These are phyloP conservation scores for Vidua macroura DNA, from an alignment of 2,113 vertebrate genomes.

Conservation along the genomic window DNA sequence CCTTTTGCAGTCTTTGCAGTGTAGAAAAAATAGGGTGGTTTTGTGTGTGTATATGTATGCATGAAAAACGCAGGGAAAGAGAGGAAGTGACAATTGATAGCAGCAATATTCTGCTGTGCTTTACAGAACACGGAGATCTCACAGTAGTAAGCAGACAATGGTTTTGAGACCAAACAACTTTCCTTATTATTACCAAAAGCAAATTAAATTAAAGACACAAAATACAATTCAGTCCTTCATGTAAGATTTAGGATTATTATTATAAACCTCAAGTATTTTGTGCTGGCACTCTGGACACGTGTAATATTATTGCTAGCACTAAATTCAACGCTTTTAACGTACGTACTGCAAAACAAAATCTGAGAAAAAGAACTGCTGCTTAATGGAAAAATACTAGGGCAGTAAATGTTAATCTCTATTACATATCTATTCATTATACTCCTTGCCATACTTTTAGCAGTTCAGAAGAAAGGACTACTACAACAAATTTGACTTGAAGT, in stretches of 20 bases:
- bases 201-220: not conserved
- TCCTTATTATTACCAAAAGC: not conserved
- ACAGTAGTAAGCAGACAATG: not conserved
- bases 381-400: not conserved
- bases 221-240: not conserved
- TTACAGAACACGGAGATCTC: not conserved
- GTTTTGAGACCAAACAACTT: not conserved
- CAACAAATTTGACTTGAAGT: not conserved
- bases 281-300: not conserved
- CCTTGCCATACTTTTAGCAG: not conserved
- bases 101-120: not conserved
- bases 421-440: not conserved
- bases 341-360: not conserved
- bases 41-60: not conserved
- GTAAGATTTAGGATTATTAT: not conserved
- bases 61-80: rapidly evolving
- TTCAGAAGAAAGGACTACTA: not conserved
- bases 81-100: not conserved
- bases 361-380: not conserved
- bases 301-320: not conserved
- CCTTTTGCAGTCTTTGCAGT: not conserved
- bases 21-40: not conserved
- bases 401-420: not conserved
- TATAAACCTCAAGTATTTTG: not conserved
- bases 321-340: not conserved